Conservation (phyloP, 2,113 vertebrate genomes). For the Beaufortia kweichowensis region DNA sequence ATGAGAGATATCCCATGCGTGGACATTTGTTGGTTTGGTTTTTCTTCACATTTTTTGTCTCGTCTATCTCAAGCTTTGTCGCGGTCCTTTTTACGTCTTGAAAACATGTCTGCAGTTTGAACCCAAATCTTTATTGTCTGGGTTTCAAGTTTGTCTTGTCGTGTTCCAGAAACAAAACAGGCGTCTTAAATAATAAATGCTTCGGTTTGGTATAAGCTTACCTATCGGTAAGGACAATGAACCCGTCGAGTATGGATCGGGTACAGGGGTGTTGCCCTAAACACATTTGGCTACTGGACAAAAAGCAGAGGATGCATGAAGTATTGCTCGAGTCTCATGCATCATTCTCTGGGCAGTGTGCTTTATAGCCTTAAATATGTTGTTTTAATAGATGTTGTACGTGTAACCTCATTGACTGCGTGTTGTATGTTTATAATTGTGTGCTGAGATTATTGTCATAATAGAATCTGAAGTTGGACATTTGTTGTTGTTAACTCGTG, state of each 20-base stretch:
- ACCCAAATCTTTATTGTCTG: background rate
- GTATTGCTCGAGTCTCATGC: background rate
- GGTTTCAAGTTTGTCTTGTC: background rate
- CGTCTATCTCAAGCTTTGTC: background rate
- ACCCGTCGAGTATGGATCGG: slow-evolving; percentile 25
- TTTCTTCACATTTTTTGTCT: background rate
- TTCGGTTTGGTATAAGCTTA: background rate
- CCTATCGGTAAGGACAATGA: slow-evolving; percentile 43
- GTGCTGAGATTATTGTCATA: background rate
- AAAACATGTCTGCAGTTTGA: slow-evolving; percentile 6
- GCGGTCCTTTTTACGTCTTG: background rate
- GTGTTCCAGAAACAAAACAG: background rate
- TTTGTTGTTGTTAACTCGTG: background rate
- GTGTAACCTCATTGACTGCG: background rate
- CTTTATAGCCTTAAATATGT: background rate
- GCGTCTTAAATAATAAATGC: background rate
- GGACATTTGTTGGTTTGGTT: background rate
- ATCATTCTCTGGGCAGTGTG: background rate
- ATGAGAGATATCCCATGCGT: background rate
- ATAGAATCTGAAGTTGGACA: background rate
- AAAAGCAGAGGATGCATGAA: slow-evolving; percentile 20
- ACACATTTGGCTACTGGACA: slow-evolving; percentile 40
- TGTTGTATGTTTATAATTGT: no score
- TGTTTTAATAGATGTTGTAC: background rate
- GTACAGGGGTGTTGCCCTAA: slow-evolving; percentile 54